Conservation (phyloP, 2,797 vertebrate species). For the Pachyuromys duprasi region DNA sequence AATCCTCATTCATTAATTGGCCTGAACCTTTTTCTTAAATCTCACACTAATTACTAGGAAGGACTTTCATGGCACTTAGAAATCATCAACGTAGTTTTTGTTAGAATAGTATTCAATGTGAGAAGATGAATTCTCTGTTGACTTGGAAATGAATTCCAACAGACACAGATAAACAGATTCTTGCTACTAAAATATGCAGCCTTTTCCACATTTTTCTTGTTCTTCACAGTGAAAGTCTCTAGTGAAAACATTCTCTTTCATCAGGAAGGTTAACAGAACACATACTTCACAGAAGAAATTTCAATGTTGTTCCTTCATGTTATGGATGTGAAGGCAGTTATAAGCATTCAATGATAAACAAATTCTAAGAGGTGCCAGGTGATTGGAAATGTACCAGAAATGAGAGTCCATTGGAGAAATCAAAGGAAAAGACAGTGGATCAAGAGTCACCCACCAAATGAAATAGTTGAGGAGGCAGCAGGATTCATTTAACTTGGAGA, state of each 20-base stretch:
- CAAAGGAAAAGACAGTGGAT: not conserved
- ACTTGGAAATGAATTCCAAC: not conserved
- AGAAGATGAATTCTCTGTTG: not conserved
- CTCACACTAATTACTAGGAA: not conserved
- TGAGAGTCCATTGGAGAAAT: not conserved
- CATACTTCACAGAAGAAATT: not conserved
- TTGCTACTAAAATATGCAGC: not conserved
- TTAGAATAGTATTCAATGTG: not conserved
- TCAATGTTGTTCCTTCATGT: not conserved
- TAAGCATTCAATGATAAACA: not conserved
- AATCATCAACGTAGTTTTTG: not conserved
- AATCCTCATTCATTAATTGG: not conserved
- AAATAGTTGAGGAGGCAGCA: not conserved
- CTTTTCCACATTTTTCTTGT: constrained; percentile 14
- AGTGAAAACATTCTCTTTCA: constrained; percentile 2
- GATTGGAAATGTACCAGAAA: not conserved
- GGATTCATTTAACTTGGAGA: not conserved
- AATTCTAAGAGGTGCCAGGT: not conserved
- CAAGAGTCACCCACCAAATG: not conserved
- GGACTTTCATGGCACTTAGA: not conserved
- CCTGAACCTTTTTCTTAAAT: not conserved
- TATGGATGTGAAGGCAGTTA: not conserved
- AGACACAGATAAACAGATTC: not conserved
- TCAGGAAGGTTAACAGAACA: not conserved
- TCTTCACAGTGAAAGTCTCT: not conserved